A percentile compares a stretch with the other conserved stretches of the same genome.
phyloP scores from a whole-genome alignment of 2,113 vertebrate genomes.

The Cebidichthys violaceus region DNA sequence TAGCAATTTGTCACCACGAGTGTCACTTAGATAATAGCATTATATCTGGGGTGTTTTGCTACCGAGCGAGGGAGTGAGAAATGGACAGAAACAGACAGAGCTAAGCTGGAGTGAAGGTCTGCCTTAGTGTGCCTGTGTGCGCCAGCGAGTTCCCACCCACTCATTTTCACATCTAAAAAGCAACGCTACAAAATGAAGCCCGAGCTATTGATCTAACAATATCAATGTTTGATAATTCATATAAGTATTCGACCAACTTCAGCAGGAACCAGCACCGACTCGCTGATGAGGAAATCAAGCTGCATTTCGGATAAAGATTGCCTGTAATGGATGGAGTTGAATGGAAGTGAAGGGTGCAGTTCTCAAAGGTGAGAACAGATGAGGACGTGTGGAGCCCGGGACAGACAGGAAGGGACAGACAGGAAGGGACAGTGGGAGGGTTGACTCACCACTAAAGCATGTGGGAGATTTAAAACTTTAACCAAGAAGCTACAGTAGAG shows the following conservation, averaged over 20 bases:
- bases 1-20: slow-evolving; percentile 64
- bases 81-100: slow-evolving; percentile 17
- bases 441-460: slow-evolving; percentile 2
- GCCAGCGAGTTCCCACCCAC: slow-evolving; percentile 29
- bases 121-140: neutral
- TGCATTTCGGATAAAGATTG: neutral
- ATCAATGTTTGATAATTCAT: slow-evolving; percentile 61
- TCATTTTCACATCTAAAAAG: slow-evolving; percentile 32
- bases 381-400: neutral
- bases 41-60: slow-evolving; percentile 42
- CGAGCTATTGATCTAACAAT: slow-evolving; percentile 50
- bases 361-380: neutral
- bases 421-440: neutral
- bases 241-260: slow-evolving; percentile 49
- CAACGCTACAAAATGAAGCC: slow-evolving; percentile 11
- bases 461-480: slow-evolving; percentile 3
- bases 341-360: slow-evolving; percentile 7
- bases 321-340: slow-evolving; percentile 20
- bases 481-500: neutral
- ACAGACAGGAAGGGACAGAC: neutral
- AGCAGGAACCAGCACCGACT: neutral
- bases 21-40: slow-evolving; percentile 64
- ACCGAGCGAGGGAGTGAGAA: slow-evolving; percentile 26
- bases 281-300: slow-evolving; percentile 25
- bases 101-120: slow-evolving; percentile 20